These are phyloP conservation scores for Mus pahari DNA, from an alignment of 2,113 vertebrate genomes.

Conservation along the genomic window DNA sequence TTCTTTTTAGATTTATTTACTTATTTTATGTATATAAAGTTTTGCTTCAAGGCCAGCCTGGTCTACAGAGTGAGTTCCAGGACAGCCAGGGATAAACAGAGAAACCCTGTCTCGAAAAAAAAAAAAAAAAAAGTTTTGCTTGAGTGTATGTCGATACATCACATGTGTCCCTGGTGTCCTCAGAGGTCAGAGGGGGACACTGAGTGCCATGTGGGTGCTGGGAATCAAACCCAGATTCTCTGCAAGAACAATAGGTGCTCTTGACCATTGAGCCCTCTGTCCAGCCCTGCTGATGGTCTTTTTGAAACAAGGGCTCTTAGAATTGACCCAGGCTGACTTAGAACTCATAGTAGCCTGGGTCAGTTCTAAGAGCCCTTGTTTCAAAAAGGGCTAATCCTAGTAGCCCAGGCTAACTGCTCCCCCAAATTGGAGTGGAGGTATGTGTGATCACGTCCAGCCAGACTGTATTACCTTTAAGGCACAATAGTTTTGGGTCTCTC, in stretches of 20 bases:
- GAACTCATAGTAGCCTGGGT: too few relatives aligned
- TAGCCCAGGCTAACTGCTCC: not conserved
- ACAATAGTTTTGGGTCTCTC: not conserved
- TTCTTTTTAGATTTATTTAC: not conserved
- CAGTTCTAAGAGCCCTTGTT: too few relatives aligned
- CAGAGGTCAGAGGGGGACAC: too few relatives aligned
- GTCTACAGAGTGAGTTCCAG: too few relatives aligned
- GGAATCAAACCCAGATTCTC: not conserved
- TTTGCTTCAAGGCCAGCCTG: too few relatives aligned
- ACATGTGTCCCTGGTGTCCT: not conserved
- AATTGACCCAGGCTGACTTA: too few relatives aligned
- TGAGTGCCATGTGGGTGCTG: not conserved
- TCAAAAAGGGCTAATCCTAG: too few relatives aligned
- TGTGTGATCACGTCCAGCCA: not conserved
- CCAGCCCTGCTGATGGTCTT: not conserved
- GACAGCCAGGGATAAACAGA: too few relatives aligned
- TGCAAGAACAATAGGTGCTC: not conserved
- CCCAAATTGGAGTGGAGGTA: not conserved
- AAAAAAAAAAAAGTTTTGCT: not conserved
- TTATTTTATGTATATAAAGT: not conserved
- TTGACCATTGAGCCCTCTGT: not conserved
- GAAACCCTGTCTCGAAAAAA: too few relatives aligned
- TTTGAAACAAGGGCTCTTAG: not conserved
- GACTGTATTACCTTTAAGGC: constrained; percentile 21
- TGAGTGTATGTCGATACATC: too few relatives aligned